These are phyloP conservation scores for Eolophus roseicapilla DNA, from an alignment of 2,113 vertebrate genomes.

Conservation along the genomic window DNA sequence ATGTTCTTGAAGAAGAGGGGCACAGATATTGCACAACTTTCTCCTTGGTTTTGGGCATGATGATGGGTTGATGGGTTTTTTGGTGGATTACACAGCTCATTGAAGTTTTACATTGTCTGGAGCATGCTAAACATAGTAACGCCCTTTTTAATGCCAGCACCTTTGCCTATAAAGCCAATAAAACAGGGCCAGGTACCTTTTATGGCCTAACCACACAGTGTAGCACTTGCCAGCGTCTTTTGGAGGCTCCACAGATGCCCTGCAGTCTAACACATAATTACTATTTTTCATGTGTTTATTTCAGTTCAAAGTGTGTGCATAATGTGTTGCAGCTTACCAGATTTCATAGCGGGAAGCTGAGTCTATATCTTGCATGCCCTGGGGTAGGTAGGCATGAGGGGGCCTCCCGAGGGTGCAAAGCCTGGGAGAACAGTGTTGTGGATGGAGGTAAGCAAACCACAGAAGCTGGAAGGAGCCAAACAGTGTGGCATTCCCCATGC, in stretches of 20 bases:
- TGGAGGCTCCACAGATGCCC: neutral
- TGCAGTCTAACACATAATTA: neutral
- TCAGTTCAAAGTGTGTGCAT: neutral
- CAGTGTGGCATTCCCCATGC: fast-evolving
- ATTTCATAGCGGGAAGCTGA: neutral
- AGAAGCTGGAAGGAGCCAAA: neutral
- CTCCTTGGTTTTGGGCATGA: neutral
- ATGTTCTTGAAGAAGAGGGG: neutral
- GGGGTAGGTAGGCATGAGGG: neutral
- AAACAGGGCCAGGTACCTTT: neutral
- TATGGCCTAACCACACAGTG: neutral
- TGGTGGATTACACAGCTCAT: neutral
- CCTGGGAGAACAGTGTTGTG: neutral
- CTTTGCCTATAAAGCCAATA: neutral
- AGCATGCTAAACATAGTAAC: neutral
- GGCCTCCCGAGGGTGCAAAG: neutral
- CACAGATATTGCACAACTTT: neutral
- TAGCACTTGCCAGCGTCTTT: neutral
- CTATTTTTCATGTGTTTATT: conserved; percentile 20
- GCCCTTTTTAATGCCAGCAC: neutral
- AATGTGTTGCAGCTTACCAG: neutral
- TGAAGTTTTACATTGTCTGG: neutral
- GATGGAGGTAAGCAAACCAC: neutral
- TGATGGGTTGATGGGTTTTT: neutral
- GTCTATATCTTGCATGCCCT: neutral